Evolutionary conservation across 2,797 vertebrate genomes (phyloP), one percentile per base, ranked within the genome.

Genomic region (Botia almorhae): DNA sequence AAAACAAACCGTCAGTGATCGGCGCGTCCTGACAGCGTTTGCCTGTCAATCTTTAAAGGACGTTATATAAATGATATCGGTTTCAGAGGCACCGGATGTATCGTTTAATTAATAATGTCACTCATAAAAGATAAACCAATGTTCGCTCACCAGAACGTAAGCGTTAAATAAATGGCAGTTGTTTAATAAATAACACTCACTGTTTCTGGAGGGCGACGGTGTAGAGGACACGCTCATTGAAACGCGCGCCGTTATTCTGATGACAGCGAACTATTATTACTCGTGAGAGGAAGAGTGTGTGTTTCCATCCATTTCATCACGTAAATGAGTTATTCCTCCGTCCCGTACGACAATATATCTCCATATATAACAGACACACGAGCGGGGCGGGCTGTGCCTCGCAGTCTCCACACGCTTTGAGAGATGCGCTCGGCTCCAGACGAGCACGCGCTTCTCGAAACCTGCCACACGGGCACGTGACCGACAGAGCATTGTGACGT

Each of bases 401-500:
- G 67, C 65, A 39, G 58, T 63, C 29, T 26, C 23, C 23, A 26
- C 23, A 26, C 23, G 50, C 26, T 48, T 65, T 48, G 29, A 60
- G 80, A 58, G 85, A 78, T 48, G 83, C 85, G 69, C 83, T 85
- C 76, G 58, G 76, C 76, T 83, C 8, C 84, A 88, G 85, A 81
- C 87, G 90, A 88, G 78, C 85, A 84, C 53, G 83, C 85, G 78
- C 91, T 91, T 92, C 92, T 92, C 82, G 85, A 84, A 92, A 91
- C 84, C 90, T 91, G 89, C 90, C 87, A 80, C 2, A 69, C 4
- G 50, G 55, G 78, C 93, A 93, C 91, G 92, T 94, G 93, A 94
- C 92, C 80, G 83, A 89, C 89, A 91, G 90, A 90, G 91, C 91
- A 2, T 87, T 19, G 70, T 58, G 55, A 92, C 92, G 93, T 93